These are phyloP conservation scores for Uromys caudimaculatus DNA, from an alignment of 2,797 vertebrate genomes.

Conservation along the genomic window DNA sequence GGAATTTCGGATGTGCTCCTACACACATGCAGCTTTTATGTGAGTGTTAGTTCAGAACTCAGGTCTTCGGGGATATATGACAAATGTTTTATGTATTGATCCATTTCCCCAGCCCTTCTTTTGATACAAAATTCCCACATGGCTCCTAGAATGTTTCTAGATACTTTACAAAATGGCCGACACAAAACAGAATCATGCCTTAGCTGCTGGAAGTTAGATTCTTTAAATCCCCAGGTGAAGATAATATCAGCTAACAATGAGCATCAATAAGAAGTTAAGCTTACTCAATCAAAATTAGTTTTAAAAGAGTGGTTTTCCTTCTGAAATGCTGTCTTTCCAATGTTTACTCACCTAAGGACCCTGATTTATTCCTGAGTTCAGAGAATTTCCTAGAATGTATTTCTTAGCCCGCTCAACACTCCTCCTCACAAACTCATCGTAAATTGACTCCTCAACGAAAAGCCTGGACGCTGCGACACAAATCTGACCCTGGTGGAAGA, in stretches of 20 bases:
- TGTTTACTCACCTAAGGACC: slow-evolving; percentile 90
- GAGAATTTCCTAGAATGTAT: slow-evolving; percentile 90
- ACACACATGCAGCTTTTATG: background rate
- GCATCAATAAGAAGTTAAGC: background rate
- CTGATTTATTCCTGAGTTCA: slow-evolving; percentile 89
- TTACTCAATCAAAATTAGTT: background rate
- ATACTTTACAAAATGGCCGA: background rate
- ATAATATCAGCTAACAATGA: background rate
- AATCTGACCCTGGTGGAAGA: slow-evolving; percentile 94
- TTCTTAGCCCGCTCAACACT: slow-evolving; percentile 90
- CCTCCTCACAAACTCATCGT: slow-evolving; percentile 91
- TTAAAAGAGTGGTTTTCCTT: background rate
- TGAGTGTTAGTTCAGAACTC: background rate
- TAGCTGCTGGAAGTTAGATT: background rate
- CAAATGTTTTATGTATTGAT: background rate
- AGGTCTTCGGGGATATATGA: background rate
- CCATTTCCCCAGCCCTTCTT: background rate
- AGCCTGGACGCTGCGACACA: slow-evolving; percentile 94
- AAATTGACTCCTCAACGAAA: slow-evolving; percentile 94
- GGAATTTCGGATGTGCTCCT: too few relatives aligned
- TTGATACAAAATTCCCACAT: background rate
- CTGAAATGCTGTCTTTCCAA: background rate
- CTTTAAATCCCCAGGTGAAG: background rate
- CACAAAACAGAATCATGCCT: background rate
- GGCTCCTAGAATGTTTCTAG: background rate